These are phyloP conservation scores for Thymelicus lineola DNA, from an alignment of 2,888 invertebrate species.

Conservation along the genomic window DNA sequence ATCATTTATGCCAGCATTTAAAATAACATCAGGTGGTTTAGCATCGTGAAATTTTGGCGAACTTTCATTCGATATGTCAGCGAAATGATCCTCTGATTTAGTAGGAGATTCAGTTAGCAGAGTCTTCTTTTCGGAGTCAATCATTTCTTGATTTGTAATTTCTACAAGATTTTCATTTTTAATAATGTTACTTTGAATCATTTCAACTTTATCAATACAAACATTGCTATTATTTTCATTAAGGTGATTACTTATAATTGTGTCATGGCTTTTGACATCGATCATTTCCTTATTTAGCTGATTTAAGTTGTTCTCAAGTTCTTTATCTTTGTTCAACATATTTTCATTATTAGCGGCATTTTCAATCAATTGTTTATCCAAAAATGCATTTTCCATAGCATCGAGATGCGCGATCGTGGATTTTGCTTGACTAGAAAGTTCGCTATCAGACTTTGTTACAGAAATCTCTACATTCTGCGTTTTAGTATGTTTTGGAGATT, in stretches of 20 bases:
- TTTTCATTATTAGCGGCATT: conserved; percentile 70
- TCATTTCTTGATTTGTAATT: conserved; percentile 10
- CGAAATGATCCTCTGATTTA: conserved; percentile 74
- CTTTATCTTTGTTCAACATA: conserved; percentile 63
- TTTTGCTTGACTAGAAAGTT: conserved; percentile 63
- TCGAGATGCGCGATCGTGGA: conserved; percentile 66
- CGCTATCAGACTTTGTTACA: conserved; percentile 46
- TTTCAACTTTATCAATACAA: conserved; percentile 4
- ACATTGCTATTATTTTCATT: background rate
- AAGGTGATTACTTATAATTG: conserved; percentile 3
- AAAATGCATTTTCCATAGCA: conserved; percentile 73
- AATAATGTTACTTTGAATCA: background rate
- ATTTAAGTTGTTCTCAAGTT: conserved; percentile 45
- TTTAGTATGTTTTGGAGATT: conserved; percentile 61
- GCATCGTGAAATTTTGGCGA: conserved; percentile 55
- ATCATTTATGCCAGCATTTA: conserved; percentile 36
- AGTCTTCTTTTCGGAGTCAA: conserved; percentile 49
- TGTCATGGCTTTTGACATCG: conserved; percentile 10
- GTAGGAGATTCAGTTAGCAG: conserved; percentile 58
- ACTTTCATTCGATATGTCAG: conserved; percentile 69
- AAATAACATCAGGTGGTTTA: conserved; percentile 38
- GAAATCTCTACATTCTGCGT: conserved; percentile 44
- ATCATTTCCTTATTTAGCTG: conserved; percentile 3
- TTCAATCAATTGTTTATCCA: conserved; percentile 61
- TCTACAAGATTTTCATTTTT: conserved; percentile 4